Evolutionary conservation across 2,113 vertebrate species (phyloP), one percentile per base, ranked within the genome.

Genomic region (Carassius auratus): DNA sequence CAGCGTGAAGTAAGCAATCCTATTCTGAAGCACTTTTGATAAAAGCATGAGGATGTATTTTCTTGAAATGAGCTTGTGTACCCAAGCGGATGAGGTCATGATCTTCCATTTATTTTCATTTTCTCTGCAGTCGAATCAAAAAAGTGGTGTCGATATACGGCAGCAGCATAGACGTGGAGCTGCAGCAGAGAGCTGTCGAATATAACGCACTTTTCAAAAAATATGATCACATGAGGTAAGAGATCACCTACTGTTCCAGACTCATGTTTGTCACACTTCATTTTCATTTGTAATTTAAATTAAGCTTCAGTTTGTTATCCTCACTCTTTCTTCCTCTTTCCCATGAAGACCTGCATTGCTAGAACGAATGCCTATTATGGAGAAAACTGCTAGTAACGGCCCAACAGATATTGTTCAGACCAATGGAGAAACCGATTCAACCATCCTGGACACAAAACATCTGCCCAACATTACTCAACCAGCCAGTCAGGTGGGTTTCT

Each of bases 201-300:
- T 99, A 99, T 90, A 99, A 99, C 42, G 97, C 98, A 87, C 97
- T 99, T 93, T 99, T 99, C 94, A 99, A 99, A 94, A 99, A 99
- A 93, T 99, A 99, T 0, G 98, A 99, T 93, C 98, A 99, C 90
- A 99, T 99, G 98, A 98, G 98, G 98, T 99, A 87, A 95, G 93
- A 80, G 36, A 50, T 15, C 71, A 15, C 8, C n/a, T 30, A 38
- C 4, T 68, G 13, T 8, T 66, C 12, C 62, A 36, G 66, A 68
- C 30, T 68, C 7, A 3, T 36, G 30, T 76, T 38, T 48, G 9
- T 82, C 62, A 68, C 33, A 12, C 50, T 52, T 52, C 3, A 9
- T 36, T 12, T 33, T 26, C 38, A 38, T 5, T 4, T 38, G 0
- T 38, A 38, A 21, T 66, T n/a, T 30, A 30, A 30, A 30, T 30